These are phyloP conservation scores for Rhodeus uyekii DNA, from an alignment of 2,797 vertebrate genomes.

Conservation along the genomic window DNA sequence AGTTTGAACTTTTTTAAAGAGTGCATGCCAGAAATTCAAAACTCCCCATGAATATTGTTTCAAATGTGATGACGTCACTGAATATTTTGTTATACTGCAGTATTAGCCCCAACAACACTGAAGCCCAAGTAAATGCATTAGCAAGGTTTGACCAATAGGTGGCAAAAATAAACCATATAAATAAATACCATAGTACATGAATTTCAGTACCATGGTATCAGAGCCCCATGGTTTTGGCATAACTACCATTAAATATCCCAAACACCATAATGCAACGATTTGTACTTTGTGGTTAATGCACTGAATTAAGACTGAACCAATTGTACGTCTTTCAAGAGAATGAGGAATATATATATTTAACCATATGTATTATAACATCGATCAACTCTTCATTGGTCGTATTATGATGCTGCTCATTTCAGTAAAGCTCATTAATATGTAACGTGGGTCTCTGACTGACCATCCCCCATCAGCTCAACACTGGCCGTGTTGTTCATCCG, in stretches of 20 bases:
- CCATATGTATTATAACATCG: neutral
- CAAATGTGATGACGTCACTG: neutral
- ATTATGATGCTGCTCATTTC: too few relatives aligned
- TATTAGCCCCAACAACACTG: neutral
- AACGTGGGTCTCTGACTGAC: slow-evolving; percentile 51
- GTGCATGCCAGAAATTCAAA: neutral
- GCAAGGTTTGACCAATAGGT: slow-evolving; percentile 4
- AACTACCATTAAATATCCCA: too few relatives aligned
- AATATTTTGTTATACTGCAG: neutral
- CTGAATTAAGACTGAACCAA: neutral
- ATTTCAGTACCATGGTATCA: neutral
- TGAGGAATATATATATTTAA: neutral
- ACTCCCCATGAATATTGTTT: neutral
- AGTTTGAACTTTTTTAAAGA: neutral
- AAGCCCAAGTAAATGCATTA: neutral
- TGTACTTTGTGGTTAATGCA: neutral
- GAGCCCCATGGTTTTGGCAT: too few relatives aligned
- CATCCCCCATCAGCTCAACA: slow-evolving; percentile 65
- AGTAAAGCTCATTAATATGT: slow-evolving; percentile 59
- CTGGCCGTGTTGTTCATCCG: slow-evolving; percentile 26
- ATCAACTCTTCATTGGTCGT: neutral
- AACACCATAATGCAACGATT: neutral
- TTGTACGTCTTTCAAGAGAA: neutral
- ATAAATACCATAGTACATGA: neutral
- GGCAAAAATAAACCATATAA: neutral